Percentiles rank a stretch among this genome's conserved stretches.
phyloP scores from a whole-genome alignment of 2,797 vertebrate species.

The Uromys caudimaculatus region DNA sequence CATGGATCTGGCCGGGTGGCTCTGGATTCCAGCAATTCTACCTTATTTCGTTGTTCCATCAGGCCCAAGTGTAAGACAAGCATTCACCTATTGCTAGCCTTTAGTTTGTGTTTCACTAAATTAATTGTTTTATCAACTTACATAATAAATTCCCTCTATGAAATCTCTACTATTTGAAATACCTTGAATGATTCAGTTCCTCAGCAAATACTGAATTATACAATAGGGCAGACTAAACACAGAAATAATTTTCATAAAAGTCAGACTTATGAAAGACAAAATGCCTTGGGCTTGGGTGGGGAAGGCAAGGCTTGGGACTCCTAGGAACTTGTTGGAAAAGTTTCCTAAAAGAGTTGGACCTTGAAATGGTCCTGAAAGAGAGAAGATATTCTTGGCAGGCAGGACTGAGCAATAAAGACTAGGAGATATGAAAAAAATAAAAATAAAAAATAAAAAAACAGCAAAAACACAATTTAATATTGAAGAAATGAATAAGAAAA shows the following conservation, averaged over 20 bases:
- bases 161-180: background rate
- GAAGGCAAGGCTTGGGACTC: background rate
- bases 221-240: background rate
- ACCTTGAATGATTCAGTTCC: background rate
- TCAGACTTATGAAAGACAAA: background rate
- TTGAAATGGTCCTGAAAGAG: background rate
- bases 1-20: background rate
- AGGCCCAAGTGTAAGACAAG: background rate
- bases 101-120: background rate
- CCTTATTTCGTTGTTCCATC: background rate
- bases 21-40: background rate
- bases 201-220: constrained; percentile 32
- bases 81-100: background rate
- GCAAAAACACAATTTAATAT: background rate
- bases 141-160: constrained; percentile 19
- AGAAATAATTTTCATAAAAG: constrained; percentile 33
- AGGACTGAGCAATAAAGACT: background rate
- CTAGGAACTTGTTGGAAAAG: background rate
- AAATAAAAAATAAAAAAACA: background rate
- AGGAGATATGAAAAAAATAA: background rate
- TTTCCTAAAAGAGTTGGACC: background rate
- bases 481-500: constrained; percentile 27
- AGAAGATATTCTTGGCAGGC: background rate
- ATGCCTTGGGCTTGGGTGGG: background rate
- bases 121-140: background rate